These are phyloP conservation scores for Hirundichthys speculiger DNA, from an alignment of 2,113 vertebrate genomes.

Conservation along the genomic window DNA sequence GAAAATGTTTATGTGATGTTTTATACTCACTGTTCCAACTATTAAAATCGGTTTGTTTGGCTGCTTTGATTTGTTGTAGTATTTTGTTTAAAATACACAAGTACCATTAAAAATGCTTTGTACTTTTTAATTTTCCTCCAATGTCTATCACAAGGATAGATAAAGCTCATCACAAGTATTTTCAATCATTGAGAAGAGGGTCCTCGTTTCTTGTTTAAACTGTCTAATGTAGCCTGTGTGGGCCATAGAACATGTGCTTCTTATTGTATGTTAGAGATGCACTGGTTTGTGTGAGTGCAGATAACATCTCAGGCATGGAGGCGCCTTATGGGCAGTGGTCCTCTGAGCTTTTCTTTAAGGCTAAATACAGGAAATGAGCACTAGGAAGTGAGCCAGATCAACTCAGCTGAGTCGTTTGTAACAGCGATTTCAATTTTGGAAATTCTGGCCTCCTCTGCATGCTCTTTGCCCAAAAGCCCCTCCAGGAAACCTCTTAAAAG, in stretches of 20 bases:
- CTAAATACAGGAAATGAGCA: conserved; percentile 75
- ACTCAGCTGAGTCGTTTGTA: conserved; percentile 55
- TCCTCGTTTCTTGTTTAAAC: conserved; percentile 3
- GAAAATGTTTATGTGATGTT: conserved; percentile 27
- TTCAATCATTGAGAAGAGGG: conserved; percentile 15
- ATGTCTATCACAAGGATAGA: conserved; percentile 20
- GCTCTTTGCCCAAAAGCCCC: conserved; percentile 44
- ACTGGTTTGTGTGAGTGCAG: conserved; percentile 47
- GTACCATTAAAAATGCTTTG: conserved; percentile 15
- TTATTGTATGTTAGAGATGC: conserved; percentile 46
- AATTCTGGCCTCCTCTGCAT: conserved; percentile 31
- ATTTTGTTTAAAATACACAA: conserved; percentile 17
- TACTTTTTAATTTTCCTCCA: conserved; percentile 2
- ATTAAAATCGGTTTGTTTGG: conserved; percentile 13
- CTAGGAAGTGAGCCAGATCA: conserved; percentile 56
- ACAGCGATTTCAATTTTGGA: conserved; percentile 47
- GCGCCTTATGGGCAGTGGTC: conserved; percentile 69
- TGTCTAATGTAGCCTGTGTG: conserved; percentile 47
- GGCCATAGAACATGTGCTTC: conserved; percentile 36
- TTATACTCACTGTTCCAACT: conserved; percentile 1
- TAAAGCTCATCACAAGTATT: conserved; percentile 14
- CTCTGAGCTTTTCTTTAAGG: conserved; percentile 58
- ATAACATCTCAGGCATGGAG: conserved; percentile 72
- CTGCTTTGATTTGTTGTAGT: conserved; percentile 28
- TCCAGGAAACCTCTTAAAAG: conserved; percentile 43